phyloP scores from a whole-genome alignment of 2,113 vertebrate genomes.

The Sander vitreus region DNA sequence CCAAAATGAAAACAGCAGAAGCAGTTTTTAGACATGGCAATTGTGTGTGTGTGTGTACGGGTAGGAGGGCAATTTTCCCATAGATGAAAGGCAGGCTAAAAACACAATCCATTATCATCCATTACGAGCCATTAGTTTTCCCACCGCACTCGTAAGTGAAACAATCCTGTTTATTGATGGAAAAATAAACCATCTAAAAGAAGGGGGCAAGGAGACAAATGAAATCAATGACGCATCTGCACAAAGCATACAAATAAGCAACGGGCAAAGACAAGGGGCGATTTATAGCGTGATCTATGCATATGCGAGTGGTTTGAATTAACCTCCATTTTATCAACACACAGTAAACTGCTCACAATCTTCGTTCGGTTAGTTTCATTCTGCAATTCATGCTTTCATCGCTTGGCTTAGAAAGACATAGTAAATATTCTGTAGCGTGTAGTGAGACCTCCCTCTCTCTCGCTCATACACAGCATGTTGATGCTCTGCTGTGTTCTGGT shows the following conservation, averaged over 20 bases:
- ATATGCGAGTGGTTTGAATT: neutral
- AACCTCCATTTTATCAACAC: neutral
- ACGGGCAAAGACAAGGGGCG: neutral
- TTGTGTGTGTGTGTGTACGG: neutral
- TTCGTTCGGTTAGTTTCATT: slow-evolving; percentile 1
- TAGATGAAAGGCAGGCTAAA: slow-evolving; percentile 72
- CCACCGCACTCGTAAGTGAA: slow-evolving; percentile 70
- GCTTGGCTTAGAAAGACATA: slow-evolving; percentile 31
- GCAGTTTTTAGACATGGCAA: neutral
- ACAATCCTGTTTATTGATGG: slow-evolving; percentile 75
- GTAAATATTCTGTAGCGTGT: slow-evolving; percentile 54
- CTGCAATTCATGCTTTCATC: slow-evolving; percentile 46
- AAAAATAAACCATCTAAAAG: slow-evolving; percentile 65
- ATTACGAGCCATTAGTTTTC: slow-evolving; percentile 78
- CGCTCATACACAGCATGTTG: slow-evolving; percentile 46
- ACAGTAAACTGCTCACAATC: neutral
- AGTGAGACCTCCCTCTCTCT: slow-evolving; percentile 19
- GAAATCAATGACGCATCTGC: slow-evolving; percentile 59
- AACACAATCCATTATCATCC: slow-evolving; percentile 78
- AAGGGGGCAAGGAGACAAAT: slow-evolving; percentile 28
- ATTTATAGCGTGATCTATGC: slow-evolving; percentile 2
- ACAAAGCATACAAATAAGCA: slow-evolving; percentile 35
- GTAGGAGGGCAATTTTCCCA: slow-evolving; percentile 47
- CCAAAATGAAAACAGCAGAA: slow-evolving; percentile 13
- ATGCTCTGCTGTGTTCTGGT: slow-evolving; percentile 72